These are phyloP conservation scores for Meloidogyne floridensis DNA, from an alignment of 1,140 invertebrate genomes.

Conservation along the genomic window DNA sequence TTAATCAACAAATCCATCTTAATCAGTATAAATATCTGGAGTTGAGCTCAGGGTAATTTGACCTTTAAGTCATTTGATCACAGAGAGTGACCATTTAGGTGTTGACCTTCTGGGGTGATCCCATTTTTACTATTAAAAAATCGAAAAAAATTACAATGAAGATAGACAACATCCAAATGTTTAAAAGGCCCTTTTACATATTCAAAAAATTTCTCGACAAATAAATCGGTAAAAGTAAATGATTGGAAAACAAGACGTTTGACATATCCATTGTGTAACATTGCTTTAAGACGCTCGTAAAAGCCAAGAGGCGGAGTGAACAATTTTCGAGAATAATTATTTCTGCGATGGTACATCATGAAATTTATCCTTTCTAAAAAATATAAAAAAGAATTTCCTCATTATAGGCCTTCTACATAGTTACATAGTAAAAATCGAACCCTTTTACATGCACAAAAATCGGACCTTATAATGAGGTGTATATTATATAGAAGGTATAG, in stretches of 20 bases:
- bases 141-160: conserved; percentile 18
- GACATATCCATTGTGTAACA: conserved; percentile 29
- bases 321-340: conserved; percentile 31
- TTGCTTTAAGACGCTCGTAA: conserved; percentile 32
- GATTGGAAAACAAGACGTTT: conserved; percentile 24
- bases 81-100: no score
- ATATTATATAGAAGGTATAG: no score
- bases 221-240: conserved; percentile 41
- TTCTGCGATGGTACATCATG: conserved; percentile 2
- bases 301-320: conserved; percentile 38
- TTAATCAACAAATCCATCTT: no score
- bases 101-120: no score
- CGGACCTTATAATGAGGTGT: no score
- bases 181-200: conserved; percentile 7
- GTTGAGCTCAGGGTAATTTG: no score
- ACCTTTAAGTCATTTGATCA: no score
- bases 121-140: background rate
- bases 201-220: conserved; percentile 36
- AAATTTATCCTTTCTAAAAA: background rate
- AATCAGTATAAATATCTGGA: no score
- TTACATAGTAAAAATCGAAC: no score
- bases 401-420: no score
- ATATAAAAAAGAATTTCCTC: background rate
- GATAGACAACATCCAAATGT: background rate
- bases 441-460: no score